phyloP scores from a whole-genome alignment of 2,888 invertebrate genomes.

The Blera fallax region DNA sequence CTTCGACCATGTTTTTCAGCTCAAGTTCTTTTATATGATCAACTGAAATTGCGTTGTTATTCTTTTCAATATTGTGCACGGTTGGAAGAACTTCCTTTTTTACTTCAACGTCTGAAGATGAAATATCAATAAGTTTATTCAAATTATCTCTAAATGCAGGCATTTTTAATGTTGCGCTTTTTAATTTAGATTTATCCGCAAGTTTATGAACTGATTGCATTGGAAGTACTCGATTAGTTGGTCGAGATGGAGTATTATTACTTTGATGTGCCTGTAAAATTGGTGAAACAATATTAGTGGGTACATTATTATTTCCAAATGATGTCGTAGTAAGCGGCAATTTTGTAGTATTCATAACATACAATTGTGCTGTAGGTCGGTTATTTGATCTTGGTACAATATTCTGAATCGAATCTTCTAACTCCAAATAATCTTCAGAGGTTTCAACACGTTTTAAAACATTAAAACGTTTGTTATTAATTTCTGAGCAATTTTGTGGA shows the following conservation, averaged over 20 bases:
- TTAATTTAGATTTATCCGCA: constrained; percentile 73
- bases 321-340: constrained; percentile 82
- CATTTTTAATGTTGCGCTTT: constrained; percentile 15
- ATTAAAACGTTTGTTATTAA: neutral
- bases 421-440: neutral
- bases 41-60: neutral
- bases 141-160: neutral
- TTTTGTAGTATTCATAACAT: neutral
- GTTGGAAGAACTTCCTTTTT: neutral
- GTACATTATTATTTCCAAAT: constrained; percentile 85
- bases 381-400: neutral
- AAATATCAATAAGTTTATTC: neutral
- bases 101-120: neutral
- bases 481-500: neutral
- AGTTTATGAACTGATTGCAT: constrained; percentile 87
- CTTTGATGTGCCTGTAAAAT: constrained; percentile 83
- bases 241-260: constrained; percentile 82
- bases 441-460: neutral
- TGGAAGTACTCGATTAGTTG: constrained; percentile 90
- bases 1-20: neutral
- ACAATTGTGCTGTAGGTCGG: neutral
- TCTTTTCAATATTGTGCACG: neutral
- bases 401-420: neutral
- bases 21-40: neutral
- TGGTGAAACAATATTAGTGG: constrained; percentile 88